Evolutionary conservation across 2,888 invertebrate species (phyloP).

Genomic region (Lathronympha strigana): DNA sequence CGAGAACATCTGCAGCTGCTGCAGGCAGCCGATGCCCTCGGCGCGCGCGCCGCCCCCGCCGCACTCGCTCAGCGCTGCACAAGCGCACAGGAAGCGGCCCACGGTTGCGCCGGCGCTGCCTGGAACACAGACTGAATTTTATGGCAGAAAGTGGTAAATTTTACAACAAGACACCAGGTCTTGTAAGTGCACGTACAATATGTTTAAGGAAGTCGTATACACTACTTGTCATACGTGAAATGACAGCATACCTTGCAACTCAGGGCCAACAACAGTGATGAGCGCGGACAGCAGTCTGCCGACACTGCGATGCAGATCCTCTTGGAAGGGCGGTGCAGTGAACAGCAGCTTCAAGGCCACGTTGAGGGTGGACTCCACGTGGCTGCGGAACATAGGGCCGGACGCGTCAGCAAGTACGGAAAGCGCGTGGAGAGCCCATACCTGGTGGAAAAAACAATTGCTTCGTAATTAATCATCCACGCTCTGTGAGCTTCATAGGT

Average conservation of each 20-base stretch:
- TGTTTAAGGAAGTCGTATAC: no score
- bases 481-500: no score
- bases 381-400: conserved; percentile 99
- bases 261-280: conserved; percentile 99
- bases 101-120: conserved; percentile 1
- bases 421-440: conserved; percentile 98
- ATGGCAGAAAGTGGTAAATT: no score
- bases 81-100: conserved; percentile 88
- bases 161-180: no score
- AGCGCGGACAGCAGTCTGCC: conserved; percentile 97
- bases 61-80: conserved; percentile 96
- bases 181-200: no score
- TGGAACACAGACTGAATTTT: not conserved
- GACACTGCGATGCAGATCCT: conserved; percentile 94
- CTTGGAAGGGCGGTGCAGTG: conserved; percentile 94
- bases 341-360: conserved; percentile 95
- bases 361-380: conserved; percentile 97
- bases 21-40: conserved; percentile 97
- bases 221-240: not conserved
- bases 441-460: conserved; percentile 74
- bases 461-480: no score
- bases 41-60: conserved; percentile 96
- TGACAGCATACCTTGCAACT: conserved; percentile 91
- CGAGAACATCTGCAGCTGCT: conserved; percentile 99
- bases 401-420: conserved; percentile 98